phyloP scores from a whole-genome alignment of 2,888 invertebrate species.

The Chalcis sispes region DNA sequence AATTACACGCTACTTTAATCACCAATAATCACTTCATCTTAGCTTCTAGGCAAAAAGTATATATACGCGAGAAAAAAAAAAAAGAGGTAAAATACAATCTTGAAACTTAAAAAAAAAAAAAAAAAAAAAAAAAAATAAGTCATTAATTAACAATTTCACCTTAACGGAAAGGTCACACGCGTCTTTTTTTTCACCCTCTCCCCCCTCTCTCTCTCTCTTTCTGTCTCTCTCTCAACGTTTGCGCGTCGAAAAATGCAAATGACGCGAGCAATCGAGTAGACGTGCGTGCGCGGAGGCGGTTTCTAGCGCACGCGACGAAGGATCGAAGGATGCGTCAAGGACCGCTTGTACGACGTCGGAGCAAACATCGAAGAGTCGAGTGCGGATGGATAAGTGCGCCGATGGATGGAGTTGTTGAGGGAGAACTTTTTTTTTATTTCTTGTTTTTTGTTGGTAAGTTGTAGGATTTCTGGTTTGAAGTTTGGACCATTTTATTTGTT shows the following conservation, averaged over 20 bases:
- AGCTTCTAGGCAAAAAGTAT: neutral
- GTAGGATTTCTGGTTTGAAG: no score
- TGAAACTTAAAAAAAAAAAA: neutral
- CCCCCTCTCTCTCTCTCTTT: neutral
- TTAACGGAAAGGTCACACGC: neutral
- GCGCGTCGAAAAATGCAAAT: conserved; percentile 36
- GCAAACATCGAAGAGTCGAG: conserved; percentile 36
- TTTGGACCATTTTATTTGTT: no score
- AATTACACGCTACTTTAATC: no score
- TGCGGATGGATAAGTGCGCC: conserved; percentile 4
- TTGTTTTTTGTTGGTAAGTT: no score
- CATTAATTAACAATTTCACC: conserved; percentile 21
- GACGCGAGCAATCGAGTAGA: no score
- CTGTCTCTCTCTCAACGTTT: neutral
- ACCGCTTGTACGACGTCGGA: neutral
- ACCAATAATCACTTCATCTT: neutral
- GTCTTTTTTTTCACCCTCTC: neutral
- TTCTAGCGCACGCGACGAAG: conserved; percentile 22
- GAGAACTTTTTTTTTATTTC: no score
- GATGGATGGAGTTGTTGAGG: no score
- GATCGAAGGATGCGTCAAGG: conserved; percentile 24
- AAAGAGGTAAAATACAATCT: neutral
- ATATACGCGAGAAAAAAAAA: neutral
- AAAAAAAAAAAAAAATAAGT: no score
- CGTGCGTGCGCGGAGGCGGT: conserved; percentile 6